phyloP scores from a whole-genome alignment of 2,888 invertebrate genomes.

The Acanthosepion lycidas region DNA sequence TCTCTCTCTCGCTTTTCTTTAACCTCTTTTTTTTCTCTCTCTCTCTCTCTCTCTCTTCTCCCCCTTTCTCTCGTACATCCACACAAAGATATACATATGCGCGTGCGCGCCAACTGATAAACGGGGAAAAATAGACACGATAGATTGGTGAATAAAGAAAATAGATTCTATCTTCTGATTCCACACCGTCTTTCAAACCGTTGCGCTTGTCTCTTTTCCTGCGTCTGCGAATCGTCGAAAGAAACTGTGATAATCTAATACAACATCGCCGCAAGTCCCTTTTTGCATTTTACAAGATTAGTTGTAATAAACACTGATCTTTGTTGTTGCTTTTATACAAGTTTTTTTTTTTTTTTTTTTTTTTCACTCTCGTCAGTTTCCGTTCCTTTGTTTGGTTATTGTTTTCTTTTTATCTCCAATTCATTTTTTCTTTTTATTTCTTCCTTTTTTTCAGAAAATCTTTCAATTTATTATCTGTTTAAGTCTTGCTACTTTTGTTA shows the following conservation, averaged over 20 bases:
- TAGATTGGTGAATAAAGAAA: neutral
- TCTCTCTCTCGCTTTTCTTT: too few relatives aligned
- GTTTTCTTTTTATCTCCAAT: neutral
- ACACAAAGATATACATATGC: neutral
- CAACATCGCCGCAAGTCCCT: neutral
- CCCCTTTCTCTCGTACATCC: neutral
- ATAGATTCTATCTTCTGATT: neutral
- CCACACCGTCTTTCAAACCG: neutral
- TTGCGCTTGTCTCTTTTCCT: neutral
- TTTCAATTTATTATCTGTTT: constrained; percentile 2
- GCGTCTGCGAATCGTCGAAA: neutral
- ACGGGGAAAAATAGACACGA: neutral
- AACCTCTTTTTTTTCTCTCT: too few relatives aligned
- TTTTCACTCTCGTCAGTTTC: neutral
- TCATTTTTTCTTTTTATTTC: neutral
- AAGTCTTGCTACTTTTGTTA: constrained; percentile 21
- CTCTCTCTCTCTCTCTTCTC: too few relatives aligned
- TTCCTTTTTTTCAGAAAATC: neutral
- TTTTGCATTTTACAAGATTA: constrained; percentile 33
- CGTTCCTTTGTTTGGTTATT: neutral
- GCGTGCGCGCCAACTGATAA: neutral
- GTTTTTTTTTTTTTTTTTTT: neutral
- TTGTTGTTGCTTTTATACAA: neutral
- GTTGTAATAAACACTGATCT: constrained; percentile 33
- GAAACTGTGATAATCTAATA: constrained; percentile 10